Base-by-base conservation (phyloP, 2,888 invertebrate species). In the Tuta absoluta region DNA sequence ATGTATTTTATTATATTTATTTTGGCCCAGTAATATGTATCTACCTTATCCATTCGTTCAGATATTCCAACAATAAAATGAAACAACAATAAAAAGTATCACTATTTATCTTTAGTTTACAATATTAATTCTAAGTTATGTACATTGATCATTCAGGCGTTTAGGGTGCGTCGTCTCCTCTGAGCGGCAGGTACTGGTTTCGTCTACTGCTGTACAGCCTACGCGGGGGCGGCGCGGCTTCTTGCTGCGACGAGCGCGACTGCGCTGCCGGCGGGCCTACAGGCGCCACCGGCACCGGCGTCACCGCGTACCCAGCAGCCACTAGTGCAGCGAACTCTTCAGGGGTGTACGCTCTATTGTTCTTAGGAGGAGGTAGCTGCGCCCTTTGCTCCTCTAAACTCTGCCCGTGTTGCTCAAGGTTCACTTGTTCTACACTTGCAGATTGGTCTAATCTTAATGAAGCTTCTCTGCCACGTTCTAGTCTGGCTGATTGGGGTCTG, bases 281-380 rank as follows among this genome's bases (percentile, higher is more conserved):
- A 0, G 86, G 78, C 45, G 85, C 84, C 0, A 92, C 88, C 62
- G 92, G 92, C 48, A 92, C 82, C 38, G 92, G 92, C 2, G 92
- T 92, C 0, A 92, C 92, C 1, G 92, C 81, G 67, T 92, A 92
- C 0, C 92, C 92, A 65, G 92, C 92, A 12, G 88, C 91, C 49
- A 92, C 83, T 66, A 92, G 78, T 14, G 91, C 92, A 21, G 86
- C 86, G 65, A 92, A 92, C 69, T 92, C 92, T 64, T 92, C 92
- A 65, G 91, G 92, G 62, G 92, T 92, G 65, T 92, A 92, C 1
- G 92, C 92, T 68, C 87, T 91, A 68, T 89, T 91, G 65, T 92
- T 92, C 68, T 82, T 91, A 10, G 92, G 92, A 1, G 92, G 92
- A 63, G 92, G 92, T 62, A 92, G 75, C n/a, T 82, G 86, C 0